Conservation (phyloP, 2,113 vertebrate genomes). For the Psophia crepitans region DNA sequence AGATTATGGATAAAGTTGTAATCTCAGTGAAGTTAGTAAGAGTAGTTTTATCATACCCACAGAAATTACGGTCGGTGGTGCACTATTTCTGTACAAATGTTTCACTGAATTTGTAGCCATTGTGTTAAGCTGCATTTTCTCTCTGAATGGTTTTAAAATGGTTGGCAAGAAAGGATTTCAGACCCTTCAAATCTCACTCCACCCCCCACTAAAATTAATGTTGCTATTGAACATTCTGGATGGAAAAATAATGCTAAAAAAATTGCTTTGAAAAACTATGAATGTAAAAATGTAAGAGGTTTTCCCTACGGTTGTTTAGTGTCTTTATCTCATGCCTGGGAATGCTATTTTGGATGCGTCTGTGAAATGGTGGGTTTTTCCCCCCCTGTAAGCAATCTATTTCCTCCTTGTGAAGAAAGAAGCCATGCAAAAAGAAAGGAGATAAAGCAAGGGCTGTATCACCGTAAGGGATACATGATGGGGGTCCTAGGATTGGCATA, state of each 20-base stretch:
- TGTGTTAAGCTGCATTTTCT: not conserved
- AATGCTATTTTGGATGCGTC: not conserved
- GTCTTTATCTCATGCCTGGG: not conserved
- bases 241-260: not conserved
- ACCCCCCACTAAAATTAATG: not conserved
- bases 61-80: not conserved
- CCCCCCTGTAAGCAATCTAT: constrained; percentile 30
- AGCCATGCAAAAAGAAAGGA: constrained; percentile 13
- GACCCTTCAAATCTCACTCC: not conserved
- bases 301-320: not conserved
- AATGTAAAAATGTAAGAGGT: not conserved
- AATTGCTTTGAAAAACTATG: not conserved
- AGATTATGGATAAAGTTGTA: not conserved
- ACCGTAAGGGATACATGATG: constrained; percentile 40
- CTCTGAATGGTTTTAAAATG: not conserved
- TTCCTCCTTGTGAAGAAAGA: constrained; percentile 30
- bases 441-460: not conserved
- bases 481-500: constrained; percentile 46
- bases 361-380: not conserved
- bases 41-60: not conserved
- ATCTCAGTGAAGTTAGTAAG: not conserved
- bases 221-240: not conserved
- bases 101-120: not conserved
- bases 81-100: not conserved
- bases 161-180: not conserved